Conservation (phyloP, 2,888 invertebrate genomes). For the Miltochrista miniata region DNA sequence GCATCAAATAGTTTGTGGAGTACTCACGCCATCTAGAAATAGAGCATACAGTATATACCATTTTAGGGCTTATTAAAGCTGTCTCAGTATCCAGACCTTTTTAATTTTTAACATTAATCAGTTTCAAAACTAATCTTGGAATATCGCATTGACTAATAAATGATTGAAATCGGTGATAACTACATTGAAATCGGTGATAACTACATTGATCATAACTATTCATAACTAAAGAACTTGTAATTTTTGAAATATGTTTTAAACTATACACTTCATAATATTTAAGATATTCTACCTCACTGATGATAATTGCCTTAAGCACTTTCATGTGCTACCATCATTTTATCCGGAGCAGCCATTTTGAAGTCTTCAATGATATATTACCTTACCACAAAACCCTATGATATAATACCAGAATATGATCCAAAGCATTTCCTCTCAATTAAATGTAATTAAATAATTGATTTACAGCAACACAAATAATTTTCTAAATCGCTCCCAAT, state of each 20-base stretch:
- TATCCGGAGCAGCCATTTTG: conserved; percentile 20
- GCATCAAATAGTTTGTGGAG: too few species aligned
- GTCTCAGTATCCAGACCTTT: too few species aligned
- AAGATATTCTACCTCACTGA: conserved; percentile 5
- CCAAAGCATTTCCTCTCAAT: conserved; percentile 37
- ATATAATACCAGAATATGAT: conserved; percentile 24
- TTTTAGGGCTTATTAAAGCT: too few species aligned
- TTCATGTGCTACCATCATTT: neutral
- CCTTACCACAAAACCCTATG: conserved; percentile 15
- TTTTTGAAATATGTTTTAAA: neutral
- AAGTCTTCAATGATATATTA: conserved; percentile 20
- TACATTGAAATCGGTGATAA: neutral
- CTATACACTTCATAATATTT: conserved; percentile 8
- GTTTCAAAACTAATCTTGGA: too few species aligned
- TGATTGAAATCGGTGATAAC: neutral
- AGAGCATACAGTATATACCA: too few species aligned
- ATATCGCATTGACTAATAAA: too few species aligned
- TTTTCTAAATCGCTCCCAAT: conserved; percentile 39
- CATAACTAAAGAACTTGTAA: neutral
- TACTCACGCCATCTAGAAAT: too few species aligned
- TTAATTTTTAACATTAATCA: too few species aligned
- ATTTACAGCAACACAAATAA: conserved; percentile 43
- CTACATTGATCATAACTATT: neutral
- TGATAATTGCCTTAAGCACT: conserved; percentile 3
- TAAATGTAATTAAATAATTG: conserved; percentile 46